Conservation (phyloP, 2,888 invertebrate species). For the Caenorhabditis wallacei region DNA sequence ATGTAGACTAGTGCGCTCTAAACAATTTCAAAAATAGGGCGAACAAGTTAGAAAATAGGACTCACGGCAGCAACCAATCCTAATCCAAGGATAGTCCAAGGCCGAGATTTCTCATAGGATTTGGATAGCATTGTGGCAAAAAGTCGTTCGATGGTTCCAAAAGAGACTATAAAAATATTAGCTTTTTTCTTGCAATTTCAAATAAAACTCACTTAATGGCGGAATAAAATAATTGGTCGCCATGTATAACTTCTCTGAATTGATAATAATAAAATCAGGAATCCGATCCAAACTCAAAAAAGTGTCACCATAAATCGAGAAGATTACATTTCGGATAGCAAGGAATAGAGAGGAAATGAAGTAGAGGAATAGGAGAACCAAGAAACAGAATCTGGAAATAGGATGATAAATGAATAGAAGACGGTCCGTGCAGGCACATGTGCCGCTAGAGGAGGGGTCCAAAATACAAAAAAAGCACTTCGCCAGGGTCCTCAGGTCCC, state of each 20-base stretch:
- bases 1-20: slow-evolving; percentile 47
- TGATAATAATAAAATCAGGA: neutral
- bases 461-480: too few relatives aligned
- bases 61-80: slow-evolving; percentile 25
- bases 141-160: slow-evolving; percentile 54
- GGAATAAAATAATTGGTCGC: slow-evolving; percentile 47
- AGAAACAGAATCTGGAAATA: slow-evolving; percentile 47
- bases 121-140: slow-evolving; percentile 52
- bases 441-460: too few relatives aligned
- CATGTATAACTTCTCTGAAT: slow-evolving; percentile 47
- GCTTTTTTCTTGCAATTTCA: neutral
- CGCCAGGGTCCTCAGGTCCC: too few relatives aligned
- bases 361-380: slow-evolving; percentile 38
- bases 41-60: too few relatives aligned
- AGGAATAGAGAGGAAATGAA: slow-evolving; percentile 24
- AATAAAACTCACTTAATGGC: slow-evolving; percentile 40
- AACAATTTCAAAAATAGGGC: neutral
- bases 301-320: slow-evolving; percentile 16
- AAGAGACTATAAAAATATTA: slow-evolving; percentile 53
- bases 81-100: slow-evolving; percentile 41
- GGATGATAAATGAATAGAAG: neutral
- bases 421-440: too few relatives aligned
- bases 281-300: neutral
- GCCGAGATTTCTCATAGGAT: slow-evolving; percentile 58
- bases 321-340: slow-evolving; percentile 45